phyloP scores from a whole-genome alignment of 2,113 vertebrate species.

The Scophthalmus maximus region DNA sequence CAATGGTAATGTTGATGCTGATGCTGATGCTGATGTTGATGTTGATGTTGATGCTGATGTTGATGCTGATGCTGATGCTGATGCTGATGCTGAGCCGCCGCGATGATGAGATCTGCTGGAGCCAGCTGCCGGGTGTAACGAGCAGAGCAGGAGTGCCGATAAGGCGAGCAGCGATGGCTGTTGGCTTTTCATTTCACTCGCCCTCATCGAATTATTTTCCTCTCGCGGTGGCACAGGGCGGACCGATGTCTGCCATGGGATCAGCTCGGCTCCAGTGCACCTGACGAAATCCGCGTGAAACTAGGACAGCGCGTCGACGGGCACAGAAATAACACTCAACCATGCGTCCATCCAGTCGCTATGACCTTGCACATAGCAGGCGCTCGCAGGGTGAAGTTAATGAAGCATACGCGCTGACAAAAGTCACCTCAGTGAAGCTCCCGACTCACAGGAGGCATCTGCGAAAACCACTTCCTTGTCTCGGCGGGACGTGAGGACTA shows the following conservation, averaged over 20 bases:
- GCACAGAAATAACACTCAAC: constrained; percentile 42
- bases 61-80: too few relatives aligned
- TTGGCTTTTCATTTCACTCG: constrained; percentile 68
- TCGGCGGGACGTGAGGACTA: constrained; percentile 27
- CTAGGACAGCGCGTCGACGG: constrained; percentile 29
- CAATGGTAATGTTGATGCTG: constrained; percentile 13
- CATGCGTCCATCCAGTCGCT: constrained; percentile 2
- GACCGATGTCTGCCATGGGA: constrained; percentile 66
- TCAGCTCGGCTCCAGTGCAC: constrained; percentile 49
- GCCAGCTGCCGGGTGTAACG: constrained; percentile 56
- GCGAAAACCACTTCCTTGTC: constrained; percentile 38
- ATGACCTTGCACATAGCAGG: constrained; percentile 52
- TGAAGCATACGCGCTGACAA: background rate
- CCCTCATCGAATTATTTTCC: constrained; percentile 31
- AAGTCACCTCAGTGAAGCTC: background rate
- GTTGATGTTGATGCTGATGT: too few relatives aligned
- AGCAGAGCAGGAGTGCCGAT: constrained; percentile 67
- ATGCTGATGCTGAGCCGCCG: constrained; percentile 46
- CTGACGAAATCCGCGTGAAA: constrained; percentile 29
- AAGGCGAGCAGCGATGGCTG: constrained; percentile 65
- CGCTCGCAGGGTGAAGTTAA: constrained; percentile 3
- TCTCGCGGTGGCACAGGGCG: constrained; percentile 56
- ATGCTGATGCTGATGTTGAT: too few relatives aligned
- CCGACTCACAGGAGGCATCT: background rate
- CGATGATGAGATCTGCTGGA: constrained; percentile 42